phyloP scores from a whole-genome alignment of 2,797 vertebrate genomes.

The Synaphobranchus kaupii region DNA sequence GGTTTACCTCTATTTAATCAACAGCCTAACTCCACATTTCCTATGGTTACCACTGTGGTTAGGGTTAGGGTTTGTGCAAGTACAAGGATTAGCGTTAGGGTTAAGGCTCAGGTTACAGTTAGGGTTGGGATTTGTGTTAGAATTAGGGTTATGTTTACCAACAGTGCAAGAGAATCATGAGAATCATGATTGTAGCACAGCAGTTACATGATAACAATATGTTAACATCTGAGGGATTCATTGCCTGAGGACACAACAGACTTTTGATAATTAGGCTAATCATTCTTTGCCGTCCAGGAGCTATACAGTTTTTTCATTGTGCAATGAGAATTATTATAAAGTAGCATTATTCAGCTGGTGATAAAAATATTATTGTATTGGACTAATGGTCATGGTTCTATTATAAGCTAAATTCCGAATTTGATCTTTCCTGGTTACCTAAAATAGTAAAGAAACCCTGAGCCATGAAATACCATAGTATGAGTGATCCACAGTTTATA shows the following conservation, averaged over 20 bases:
- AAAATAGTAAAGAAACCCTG: slow-evolving; percentile 4
- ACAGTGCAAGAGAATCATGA: background rate
- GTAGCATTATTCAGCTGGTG: background rate
- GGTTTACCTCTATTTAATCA: too few relatives aligned
- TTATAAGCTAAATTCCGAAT: background rate
- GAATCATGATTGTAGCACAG: background rate
- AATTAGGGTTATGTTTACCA: too few relatives aligned
- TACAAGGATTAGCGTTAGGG: too few relatives aligned
- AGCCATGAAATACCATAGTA: background rate
- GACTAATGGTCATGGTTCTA: background rate
- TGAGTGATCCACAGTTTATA: background rate
- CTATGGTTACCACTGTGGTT: too few relatives aligned
- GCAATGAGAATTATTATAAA: background rate
- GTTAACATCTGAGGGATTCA: background rate
- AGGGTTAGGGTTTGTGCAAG: too few relatives aligned
- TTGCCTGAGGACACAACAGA: background rate
- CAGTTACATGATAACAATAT: background rate
- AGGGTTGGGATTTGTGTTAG: too few relatives aligned
- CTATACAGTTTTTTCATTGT: background rate
- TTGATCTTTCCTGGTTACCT: background rate
- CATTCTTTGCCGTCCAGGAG: background rate
- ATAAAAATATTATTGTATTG: background rate
- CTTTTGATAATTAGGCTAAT: background rate
- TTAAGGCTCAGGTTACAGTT: too few relatives aligned
- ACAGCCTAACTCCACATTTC: too few relatives aligned